A percentile compares a stretch with the other conserved stretches of the same genome.
Conservation (phyloP, 1,140 invertebrate species). For the Drosophila lini region DNA sequence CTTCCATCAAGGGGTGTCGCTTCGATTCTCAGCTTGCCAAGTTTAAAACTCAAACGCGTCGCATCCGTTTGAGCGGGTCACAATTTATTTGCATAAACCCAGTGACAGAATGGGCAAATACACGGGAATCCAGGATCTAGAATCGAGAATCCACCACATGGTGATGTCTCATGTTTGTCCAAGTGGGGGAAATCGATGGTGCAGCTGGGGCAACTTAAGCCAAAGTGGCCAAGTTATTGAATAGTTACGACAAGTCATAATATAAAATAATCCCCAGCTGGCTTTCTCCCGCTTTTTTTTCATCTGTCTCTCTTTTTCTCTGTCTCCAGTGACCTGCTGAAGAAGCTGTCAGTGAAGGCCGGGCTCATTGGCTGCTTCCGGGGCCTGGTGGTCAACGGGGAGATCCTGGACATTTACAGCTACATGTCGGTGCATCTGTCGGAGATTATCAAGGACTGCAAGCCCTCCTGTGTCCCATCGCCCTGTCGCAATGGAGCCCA, state of each 20-base stretch:
- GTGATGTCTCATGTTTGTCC: conserved; percentile 34
- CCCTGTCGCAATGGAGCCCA: conserved; percentile 95
- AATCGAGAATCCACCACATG: conserved; percentile 14
- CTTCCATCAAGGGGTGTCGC: conserved; percentile 8
- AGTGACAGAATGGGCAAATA: conserved; percentile 29
- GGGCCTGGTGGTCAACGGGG: conserved; percentile 95
- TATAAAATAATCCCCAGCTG: conserved; percentile 51
- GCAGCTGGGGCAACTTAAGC: conserved; percentile 37
- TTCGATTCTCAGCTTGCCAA: conserved; percentile 56
- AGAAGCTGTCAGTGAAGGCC: conserved; percentile 92
- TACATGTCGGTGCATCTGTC: conserved; percentile 96
- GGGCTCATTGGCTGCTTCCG: conserved; percentile 97
- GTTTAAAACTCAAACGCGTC: conserved; percentile 44
- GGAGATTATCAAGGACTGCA: conserved; percentile 96
- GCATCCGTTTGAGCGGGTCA: conserved; percentile 21
- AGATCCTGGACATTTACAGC: conserved; percentile 95
- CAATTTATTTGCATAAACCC: conserved; percentile 75
- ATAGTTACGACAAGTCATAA: conserved; percentile 71
- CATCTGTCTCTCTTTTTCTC: not conserved
- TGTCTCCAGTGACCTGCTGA: conserved; percentile 89
- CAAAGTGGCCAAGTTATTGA: conserved; percentile 64
- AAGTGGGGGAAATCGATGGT: conserved; percentile 17
- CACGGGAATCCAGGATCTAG: conserved; percentile 1
- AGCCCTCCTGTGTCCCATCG: conserved; percentile 96
- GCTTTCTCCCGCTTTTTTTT: not conserved